Evolutionary conservation across 2,113 vertebrate genomes (phyloP).

Genomic region (Stictonetta naevosa): DNA sequence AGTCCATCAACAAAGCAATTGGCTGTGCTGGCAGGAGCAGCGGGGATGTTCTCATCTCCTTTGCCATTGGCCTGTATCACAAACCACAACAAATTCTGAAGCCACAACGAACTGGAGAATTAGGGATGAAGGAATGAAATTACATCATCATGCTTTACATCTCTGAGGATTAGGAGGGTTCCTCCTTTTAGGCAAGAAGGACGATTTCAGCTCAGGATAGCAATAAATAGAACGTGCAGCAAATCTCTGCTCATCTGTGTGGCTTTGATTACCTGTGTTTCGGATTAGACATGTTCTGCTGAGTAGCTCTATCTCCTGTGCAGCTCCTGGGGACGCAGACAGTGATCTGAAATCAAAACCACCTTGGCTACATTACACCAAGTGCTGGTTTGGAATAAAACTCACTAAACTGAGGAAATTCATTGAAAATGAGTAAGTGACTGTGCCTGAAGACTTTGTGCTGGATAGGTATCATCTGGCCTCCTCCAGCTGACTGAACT

Average conservation of each 20-base stretch:
- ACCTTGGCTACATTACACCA: background rate
- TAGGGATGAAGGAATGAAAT: background rate
- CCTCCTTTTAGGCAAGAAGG: background rate
- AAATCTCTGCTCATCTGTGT: background rate
- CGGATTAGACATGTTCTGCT: background rate
- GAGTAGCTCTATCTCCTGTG: background rate
- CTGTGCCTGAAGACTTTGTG: background rate
- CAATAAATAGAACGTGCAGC: background rate
- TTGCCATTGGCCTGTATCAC: background rate
- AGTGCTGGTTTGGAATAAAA: background rate
- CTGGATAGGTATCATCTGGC: background rate
- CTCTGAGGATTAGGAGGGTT: background rate
- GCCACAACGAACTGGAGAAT: background rate
- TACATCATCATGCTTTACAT: background rate
- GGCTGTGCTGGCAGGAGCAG: background rate
- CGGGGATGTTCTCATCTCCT: background rate
- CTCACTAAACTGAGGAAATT: background rate
- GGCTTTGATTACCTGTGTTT: background rate
- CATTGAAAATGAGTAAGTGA: background rate
- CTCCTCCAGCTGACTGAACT: background rate
- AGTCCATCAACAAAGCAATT: background rate
- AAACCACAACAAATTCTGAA: background rate
- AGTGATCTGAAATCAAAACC: background rate
- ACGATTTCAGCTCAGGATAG: background rate
- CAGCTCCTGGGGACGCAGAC: background rate